Conservation (phyloP, 92 coral and sea anemone genomes). For the Epizoanthus illoricatus region DNA sequence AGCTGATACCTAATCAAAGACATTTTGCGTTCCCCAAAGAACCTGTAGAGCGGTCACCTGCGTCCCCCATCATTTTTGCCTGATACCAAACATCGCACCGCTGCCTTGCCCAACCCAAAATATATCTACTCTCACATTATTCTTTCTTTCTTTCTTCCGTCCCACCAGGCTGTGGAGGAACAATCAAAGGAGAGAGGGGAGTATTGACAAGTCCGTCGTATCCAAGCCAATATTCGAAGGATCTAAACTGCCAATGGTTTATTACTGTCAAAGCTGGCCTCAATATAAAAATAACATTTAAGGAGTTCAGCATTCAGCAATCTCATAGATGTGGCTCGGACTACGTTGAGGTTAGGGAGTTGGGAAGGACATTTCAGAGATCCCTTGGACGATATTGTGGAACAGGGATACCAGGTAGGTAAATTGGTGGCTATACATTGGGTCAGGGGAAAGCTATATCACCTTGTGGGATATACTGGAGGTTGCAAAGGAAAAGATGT, state of each 20-base stretch:
- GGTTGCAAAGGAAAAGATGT: too few relatives aligned
- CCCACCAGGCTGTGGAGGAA: conserved; percentile 68
- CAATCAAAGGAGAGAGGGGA: conserved; percentile 55
- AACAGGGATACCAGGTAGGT: conserved; percentile 60
- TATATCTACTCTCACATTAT: neutral
- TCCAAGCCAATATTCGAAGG: conserved; percentile 58
- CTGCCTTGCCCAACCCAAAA: neutral
- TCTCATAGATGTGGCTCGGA: conserved; percentile 66
- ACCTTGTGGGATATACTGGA: too few relatives aligned
- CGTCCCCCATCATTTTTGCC: neutral
- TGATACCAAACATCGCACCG: neutral
- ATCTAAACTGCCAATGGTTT: conserved; percentile 76
- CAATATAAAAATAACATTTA: conserved; percentile 63
- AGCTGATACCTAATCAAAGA: too few relatives aligned
- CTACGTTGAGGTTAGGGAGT: conserved; percentile 73
- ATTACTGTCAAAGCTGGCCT: conserved; percentile 63
- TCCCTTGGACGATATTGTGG: conserved; percentile 87
- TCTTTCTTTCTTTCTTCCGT: neutral
- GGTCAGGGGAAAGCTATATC: too few relatives aligned
- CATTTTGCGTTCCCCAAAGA: too few relatives aligned
- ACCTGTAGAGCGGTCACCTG: too few relatives aligned
- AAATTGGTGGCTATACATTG: neutral
- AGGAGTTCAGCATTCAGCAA: conserved; percentile 56
- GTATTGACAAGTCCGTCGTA: conserved; percentile 68
- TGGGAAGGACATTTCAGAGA: conserved; percentile 54